Percentiles rank a stretch among this genome's conserved stretches.
These are phyloP conservation scores for Xylocampa areola DNA, from an alignment of 2,888 invertebrate genomes.

Conservation along the genomic window DNA sequence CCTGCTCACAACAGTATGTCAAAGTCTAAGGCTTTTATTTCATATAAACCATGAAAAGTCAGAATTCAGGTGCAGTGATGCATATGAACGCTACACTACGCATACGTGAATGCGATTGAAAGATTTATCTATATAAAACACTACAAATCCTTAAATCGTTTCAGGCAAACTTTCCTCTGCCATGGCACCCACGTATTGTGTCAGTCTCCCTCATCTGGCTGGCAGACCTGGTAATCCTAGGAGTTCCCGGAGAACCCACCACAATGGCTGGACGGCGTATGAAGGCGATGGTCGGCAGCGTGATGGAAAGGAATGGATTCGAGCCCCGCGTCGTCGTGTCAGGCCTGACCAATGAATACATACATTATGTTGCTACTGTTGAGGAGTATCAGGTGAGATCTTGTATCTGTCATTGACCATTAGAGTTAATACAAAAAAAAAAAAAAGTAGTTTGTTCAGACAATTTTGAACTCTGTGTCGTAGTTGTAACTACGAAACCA, in stretches of 20 bases:
- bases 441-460: too few relatives aligned
- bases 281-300: constrained; percentile 79
- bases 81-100: background rate
- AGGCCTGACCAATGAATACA: constrained; percentile 94
- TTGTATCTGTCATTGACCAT: too few relatives aligned
- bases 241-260: constrained; percentile 96
- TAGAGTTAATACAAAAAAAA: too few relatives aligned
- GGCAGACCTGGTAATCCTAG: constrained; percentile 92
- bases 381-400: constrained; percentile 92
- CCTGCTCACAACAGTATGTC: too few relatives aligned
- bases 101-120: too few relatives aligned
- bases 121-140: too few relatives aligned
- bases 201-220: constrained; percentile 93
- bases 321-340: constrained; percentile 91
- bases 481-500: too few relatives aligned
- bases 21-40: too few relatives aligned
- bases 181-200: constrained; percentile 94
- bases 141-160: background rate
- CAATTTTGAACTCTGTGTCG: too few relatives aligned
- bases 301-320: constrained; percentile 77
- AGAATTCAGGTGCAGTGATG: too few relatives aligned
- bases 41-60: too few relatives aligned
- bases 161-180: constrained; percentile 90
- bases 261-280: constrained; percentile 95
- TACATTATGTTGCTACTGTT: constrained; percentile 94